Evolutionary conservation across 1,140 invertebrate species (phyloP), one percentile per base, ranked within the genome.

Genomic region (Drosophila santomea): DNA sequence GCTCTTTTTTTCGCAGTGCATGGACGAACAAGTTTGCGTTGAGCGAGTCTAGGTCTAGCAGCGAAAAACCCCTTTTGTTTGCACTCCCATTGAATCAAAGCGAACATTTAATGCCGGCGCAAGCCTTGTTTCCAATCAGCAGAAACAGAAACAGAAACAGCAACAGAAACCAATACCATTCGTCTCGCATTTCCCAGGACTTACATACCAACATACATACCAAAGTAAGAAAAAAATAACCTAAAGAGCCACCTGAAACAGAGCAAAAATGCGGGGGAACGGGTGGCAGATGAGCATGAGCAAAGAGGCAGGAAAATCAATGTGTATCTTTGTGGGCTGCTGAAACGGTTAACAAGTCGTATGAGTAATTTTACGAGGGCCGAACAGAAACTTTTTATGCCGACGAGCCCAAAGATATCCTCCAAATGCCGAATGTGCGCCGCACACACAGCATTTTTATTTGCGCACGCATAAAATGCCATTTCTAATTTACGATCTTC

Each of bases 381-480:
- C 52, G 55, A 67, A 75, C 66, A 52, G 71, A 74, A 83, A 82
- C 69, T 79, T 84, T 83, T 76, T 79, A 79, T 75, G 69, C 58
- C 32, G 17, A 36, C 32, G 17, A 36, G 35, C 44, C 20, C 41
- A 20, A 82, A 50, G 59, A 61, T 58, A 61, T 61, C 14, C 51
- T 35, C 58, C 35, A 58, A 61, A 61, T 57, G 75, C 75, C 59
- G n/a, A 39, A 17, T 43, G n/a, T 43, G n/a, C 63, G 68, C 68
- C 58, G 61, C 68, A 39, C 54, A 60, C 55, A 67, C 38, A 67
- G 67, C 55, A 69, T 71, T 71, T 88, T 88, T 88, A 77, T 88
- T 88, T 82, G 76, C 67, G 61, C 83, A 82, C 83, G 67, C 83
- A 88, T 80, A 80, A 88, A 82, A 88, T 80, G 77, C 76, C 83